Evolutionary conservation across 2,888 invertebrate genomes (phyloP).

Genomic region (Elmis aenea): DNA sequence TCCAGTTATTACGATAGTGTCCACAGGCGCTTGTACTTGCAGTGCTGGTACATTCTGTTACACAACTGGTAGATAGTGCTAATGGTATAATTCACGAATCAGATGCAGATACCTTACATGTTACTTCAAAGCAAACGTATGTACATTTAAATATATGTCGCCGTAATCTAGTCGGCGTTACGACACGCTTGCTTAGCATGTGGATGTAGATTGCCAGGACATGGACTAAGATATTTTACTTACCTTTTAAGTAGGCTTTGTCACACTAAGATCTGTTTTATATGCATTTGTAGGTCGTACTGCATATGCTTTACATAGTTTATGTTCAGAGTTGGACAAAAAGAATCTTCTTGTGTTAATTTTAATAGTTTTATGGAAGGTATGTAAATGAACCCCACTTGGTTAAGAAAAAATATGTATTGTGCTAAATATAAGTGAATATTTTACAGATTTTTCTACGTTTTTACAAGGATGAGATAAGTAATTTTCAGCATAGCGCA

Average conservation of each 20-base stretch:
- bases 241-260: constrained; percentile 9
- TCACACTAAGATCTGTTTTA: constrained; percentile 12
- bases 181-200: constrained; percentile 24
- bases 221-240: constrained; percentile 13
- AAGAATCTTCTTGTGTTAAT: too few relatives aligned
- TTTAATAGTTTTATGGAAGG: too few relatives aligned
- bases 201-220: constrained; percentile 13
- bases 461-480: too few relatives aligned
- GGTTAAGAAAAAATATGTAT: too few relatives aligned
- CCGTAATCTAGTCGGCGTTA: constrained; percentile 25
- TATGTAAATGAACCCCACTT: too few relatives aligned
- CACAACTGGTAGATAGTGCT: constrained; percentile 24
- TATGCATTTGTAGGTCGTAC: constrained; percentile 9
- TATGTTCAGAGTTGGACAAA: too few relatives aligned
- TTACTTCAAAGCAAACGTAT: constrained; percentile 31
- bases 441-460: too few relatives aligned
- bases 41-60: constrained; percentile 19
- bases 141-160: constrained; percentile 30
- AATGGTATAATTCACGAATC: constrained; percentile 33
- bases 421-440: too few relatives aligned
- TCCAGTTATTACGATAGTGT: too few relatives aligned
- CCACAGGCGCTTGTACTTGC: background rate
- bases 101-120: constrained; percentile 31
- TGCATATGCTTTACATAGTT: background rate
- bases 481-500: too few relatives aligned